Percentiles rank a stretch among this genome's conserved stretches.
Conservation (phyloP, 1,140 invertebrate species). For the Metaphire vulgaris region DNA sequence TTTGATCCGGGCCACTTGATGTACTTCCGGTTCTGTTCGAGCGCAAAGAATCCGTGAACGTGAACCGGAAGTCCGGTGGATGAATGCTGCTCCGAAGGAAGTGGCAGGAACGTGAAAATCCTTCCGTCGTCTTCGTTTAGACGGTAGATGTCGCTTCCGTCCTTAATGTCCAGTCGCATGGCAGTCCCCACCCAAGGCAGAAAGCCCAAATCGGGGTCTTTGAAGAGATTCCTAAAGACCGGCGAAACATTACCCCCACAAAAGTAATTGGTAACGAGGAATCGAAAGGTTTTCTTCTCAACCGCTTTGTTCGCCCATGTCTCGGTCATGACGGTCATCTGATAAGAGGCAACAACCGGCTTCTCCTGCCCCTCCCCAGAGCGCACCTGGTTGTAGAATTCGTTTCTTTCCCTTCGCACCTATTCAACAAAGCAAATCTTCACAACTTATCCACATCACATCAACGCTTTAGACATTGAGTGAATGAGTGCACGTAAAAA, state of each 20-base stretch:
- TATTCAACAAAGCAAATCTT: too few species aligned
- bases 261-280: conserved; percentile 18
- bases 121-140: conserved; percentile 32
- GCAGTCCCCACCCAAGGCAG: conserved; percentile 42
- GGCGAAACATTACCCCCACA: conserved; percentile 18
- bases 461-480: too few species aligned
- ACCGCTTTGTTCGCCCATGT: background rate
- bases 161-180: conserved; percentile 28
- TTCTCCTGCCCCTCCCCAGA: conserved; percentile 5
- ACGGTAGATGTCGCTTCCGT: background rate
- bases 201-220: conserved; percentile 23
- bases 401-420: background rate
- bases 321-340: conserved; percentile 12
- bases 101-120: conserved; percentile 45
- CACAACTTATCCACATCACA: too few species aligned
- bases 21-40: conserved; percentile 41
- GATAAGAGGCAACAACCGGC: conserved; percentile 14
- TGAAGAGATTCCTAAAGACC: conserved; percentile 24
- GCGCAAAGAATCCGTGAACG: conserved; percentile 43
- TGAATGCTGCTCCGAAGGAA: conserved; percentile 33
- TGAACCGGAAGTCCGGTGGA: conserved; percentile 41
- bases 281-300: background rate
- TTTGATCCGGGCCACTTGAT: conserved; percentile 32
- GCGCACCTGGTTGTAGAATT: background rate
- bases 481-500: too few species aligned